Evolutionary conservation across 2,888 invertebrate genomes (phyloP).

Genomic region (Macropis europaea): DNA sequence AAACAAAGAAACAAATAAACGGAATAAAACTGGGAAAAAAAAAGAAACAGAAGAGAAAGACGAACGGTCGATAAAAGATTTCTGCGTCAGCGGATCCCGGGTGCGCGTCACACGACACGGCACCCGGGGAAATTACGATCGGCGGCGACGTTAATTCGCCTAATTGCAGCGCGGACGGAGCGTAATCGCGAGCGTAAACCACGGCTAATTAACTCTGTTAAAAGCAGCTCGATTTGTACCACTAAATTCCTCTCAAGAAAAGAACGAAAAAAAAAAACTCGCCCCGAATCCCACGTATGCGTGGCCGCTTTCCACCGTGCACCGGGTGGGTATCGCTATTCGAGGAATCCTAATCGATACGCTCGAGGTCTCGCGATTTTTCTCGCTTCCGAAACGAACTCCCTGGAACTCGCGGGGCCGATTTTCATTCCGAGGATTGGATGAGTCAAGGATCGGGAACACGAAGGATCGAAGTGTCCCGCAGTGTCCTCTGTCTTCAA

Average conservation of each 20-base stretch:
- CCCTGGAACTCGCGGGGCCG: too few species aligned
- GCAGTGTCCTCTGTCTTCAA: too few species aligned
- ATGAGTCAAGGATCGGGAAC: too few species aligned
- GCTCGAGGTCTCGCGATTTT: too few species aligned
- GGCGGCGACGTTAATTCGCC: slow-evolving; percentile 34
- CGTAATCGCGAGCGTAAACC: slow-evolving; percentile 41
- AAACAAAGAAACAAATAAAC: too few species aligned
- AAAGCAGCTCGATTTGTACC: slow-evolving; percentile 46
- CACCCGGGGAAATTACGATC: slow-evolving; percentile 27
- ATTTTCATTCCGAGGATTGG: too few species aligned
- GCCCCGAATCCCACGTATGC: not conserved
- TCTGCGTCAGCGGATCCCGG: slow-evolving; percentile 12
- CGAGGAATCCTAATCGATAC: too few species aligned
- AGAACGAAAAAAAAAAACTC: slow-evolving; percentile 21
- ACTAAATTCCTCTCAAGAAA: slow-evolving; percentile 35
- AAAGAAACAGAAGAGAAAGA: not conserved
- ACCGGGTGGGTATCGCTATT: too few species aligned
- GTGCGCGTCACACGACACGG: slow-evolving; percentile 9
- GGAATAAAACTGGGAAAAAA: not conserved
- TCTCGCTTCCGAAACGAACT: too few species aligned
- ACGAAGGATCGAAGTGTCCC: too few species aligned
- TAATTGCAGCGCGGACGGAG: slow-evolving; percentile 33
- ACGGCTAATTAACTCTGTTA: slow-evolving; percentile 46
- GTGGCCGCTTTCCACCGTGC: not conserved
- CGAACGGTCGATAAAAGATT: slow-evolving; percentile 16